Percentiles rank a stretch among this genome's conserved stretches.
Evolutionary conservation across 2,113 vertebrate species (phyloP).

Genomic region (Dipodomys stephensi): DNA sequence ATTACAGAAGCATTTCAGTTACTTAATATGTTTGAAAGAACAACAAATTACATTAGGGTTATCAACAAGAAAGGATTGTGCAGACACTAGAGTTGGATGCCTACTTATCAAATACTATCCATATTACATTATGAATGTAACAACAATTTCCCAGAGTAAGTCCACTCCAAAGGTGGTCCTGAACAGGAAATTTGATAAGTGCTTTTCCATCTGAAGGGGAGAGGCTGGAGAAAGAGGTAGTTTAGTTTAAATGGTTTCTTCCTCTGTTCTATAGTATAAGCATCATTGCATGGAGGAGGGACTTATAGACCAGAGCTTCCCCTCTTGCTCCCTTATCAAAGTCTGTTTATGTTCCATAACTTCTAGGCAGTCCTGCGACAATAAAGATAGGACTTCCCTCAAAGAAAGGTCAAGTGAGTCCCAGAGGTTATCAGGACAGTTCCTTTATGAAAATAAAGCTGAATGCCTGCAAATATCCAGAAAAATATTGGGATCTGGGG

Average conservation of each 20-base stretch:
- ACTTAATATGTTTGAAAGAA: conserved; percentile 46
- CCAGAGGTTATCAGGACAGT: neutral
- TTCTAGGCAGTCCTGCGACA: neutral
- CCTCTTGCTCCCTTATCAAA: neutral
- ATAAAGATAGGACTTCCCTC: neutral
- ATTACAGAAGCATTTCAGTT: conserved; percentile 24
- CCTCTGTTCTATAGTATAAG: neutral
- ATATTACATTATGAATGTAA: neutral
- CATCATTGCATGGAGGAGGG: neutral
- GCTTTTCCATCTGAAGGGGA: neutral
- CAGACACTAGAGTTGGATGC: neutral
- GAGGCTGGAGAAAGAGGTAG: neutral
- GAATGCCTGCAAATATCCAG: neutral
- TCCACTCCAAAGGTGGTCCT: neutral
- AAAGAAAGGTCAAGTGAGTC: neutral
- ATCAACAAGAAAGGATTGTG: conserved; percentile 7
- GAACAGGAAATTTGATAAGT: neutral
- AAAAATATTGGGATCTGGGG: neutral
- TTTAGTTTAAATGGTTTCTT: neutral
- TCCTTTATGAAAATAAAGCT: conserved; percentile 30
- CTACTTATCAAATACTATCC: neutral
- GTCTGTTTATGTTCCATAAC: neutral
- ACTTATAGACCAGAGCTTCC: neutral
- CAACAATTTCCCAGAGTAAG: neutral
- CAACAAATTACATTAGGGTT: conserved; percentile 20